phyloP scores from a whole-genome alignment of 2,888 invertebrate species.

The Elegia similella region DNA sequence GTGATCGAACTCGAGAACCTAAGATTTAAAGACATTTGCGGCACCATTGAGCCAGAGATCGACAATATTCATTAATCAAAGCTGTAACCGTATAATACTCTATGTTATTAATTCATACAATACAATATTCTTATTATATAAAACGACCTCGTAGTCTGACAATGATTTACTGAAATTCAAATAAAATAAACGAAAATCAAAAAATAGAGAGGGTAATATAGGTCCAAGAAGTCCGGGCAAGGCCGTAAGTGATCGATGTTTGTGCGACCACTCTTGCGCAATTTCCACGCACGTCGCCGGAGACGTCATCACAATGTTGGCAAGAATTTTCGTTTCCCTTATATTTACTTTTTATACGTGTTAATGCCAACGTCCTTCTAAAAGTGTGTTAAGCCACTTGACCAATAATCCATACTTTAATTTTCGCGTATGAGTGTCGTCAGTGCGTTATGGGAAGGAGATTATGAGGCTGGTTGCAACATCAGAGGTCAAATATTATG shows the following conservation, averaged over 20 bases:
- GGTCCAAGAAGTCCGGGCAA: conserved; percentile 66
- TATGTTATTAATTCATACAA: no score
- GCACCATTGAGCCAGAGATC: no score
- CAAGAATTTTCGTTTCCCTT: conserved; percentile 52
- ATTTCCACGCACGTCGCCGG: conserved; percentile 35
- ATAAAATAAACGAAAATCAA: neutral
- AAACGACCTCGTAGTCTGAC: neutral
- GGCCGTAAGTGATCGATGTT: conserved; percentile 65
- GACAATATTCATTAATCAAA: no score
- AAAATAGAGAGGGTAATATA: neutral
- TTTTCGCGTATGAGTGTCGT: conserved; percentile 13
- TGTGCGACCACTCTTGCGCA: conserved; percentile 58
- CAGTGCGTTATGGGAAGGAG: conserved; percentile 11
- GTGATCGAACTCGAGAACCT: no score
- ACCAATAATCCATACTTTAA: conserved; percentile 11
- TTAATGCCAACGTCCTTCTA: conserved; percentile 51
- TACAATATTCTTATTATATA: neutral
- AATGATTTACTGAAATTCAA: neutral
- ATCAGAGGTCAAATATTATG: conserved; percentile 8
- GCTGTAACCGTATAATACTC: no score
- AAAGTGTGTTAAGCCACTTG: conserved; percentile 19
- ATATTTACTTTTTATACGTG: conserved; percentile 58
- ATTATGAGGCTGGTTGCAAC: conserved; percentile 9
- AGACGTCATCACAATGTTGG: conserved; percentile 46
- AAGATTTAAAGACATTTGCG: no score